Base-by-base conservation (phyloP, 2,797 vertebrate species). In the Petrocephalus sullivani region DNA sequence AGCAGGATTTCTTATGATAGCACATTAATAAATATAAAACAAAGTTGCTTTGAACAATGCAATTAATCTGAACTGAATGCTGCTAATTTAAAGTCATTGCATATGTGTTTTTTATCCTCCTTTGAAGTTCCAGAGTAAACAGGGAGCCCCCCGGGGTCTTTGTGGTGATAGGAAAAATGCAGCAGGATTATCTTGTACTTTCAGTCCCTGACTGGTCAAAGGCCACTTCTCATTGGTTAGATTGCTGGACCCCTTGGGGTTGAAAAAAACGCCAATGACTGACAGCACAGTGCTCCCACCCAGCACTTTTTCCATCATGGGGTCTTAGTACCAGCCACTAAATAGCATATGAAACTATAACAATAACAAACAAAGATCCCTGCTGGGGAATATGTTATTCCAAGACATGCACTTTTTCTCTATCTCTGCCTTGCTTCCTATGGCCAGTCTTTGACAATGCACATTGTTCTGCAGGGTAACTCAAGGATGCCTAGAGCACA, bases 61-160 rank as follows among this genome's bases (percentile, higher is more conserved):
- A n/a, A 23, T 84, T 78, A 16, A 19, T 83, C 8, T 51, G 41
- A 83, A 19, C 21, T 16, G 5, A 19, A 58, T 57, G 92, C 53
- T 99, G 98, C 93, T 98, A 98, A 93, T 97, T 96, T 6, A 95
- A 99, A 94, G 98, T 99, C 93, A 58, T 28, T 16, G 28, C 67
- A 10, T 57, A 4, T 33, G 37, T 46, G 41, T 46, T 10, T 78
- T 46, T 56, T 57, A 57, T 60, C 41, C 28, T 21, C 14, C 19
- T 49, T 78, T 83, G 19, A 21, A n/a, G 46, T 60, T 19, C 2
- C 9, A 41, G 78, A 61, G 56, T 71, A 60, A 82, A 78, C 33
- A 87, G 21, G 53, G 64, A 6, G 8, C 12, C 19, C 46, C 51
- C 7, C 8, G 3, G 41, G 86, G 60, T 49, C n/a, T 87, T 78